Base-by-base conservation (phyloP, 2,113 vertebrate genomes). In the Tachysurus fulvidraco region DNA sequence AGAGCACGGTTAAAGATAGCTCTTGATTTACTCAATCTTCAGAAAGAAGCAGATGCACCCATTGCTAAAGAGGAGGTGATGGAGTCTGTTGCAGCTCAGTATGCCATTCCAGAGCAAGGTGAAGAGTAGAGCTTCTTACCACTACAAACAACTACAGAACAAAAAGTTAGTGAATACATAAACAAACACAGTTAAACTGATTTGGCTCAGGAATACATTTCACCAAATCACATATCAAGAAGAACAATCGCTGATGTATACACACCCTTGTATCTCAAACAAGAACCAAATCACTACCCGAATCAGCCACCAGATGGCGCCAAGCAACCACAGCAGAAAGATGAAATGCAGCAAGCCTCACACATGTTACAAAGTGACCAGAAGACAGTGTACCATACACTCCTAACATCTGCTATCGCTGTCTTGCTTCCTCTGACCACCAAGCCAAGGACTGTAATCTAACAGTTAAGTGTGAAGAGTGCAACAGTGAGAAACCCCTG, bases 361-460 rank as follows among this genome's bases (percentile, higher is more conserved):
- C 21, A 77, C 73, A 77, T 50, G 19, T 21, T 21, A 52, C 19
- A 50, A 79, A 50, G 23, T 55, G n/a, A 54, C 52, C 25, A 55
- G 52, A 14, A 55, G n/a, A 14, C n/a, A 25, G 36, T 36, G 36
- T 36, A 36, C 36, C 36, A 36, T 36, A 36, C 36, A 67, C 54
- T 25, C 30, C 62, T 69, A 83, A 81, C 21, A 82, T 82, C 41
- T 64, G 80, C 36, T 64, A 64, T n/a, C 12, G 21, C 59, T 82
- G 80, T 23, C 59, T 62, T 82, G 30, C 80, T n/a, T 82, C 57
- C 41, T 64, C 57, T 21, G 46, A 12, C 3, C 59, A 82, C 46
- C 59, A 64, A 64, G 80, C 80, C 9, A 50, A 82, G 46, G 21
- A 46, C 21, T 81, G 55, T 62, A 41, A 7, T 12, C 10, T 44